phyloP scores from a whole-genome alignment of 1,140 invertebrate species.

The Macrosteles quadrilineatus region DNA sequence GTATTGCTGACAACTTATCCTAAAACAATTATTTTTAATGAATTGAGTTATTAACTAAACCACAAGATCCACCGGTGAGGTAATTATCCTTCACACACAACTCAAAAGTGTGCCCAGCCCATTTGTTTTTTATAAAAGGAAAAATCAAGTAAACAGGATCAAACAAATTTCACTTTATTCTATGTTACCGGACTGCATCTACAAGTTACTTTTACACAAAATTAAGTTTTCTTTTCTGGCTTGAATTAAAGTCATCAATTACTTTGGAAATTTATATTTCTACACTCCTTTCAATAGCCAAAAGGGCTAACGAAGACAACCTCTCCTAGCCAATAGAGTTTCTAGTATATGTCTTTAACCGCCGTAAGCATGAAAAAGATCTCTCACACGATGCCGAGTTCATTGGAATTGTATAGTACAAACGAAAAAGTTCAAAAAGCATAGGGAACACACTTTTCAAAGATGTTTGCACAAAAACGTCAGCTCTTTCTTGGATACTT shows the following conservation, averaged over 20 bases:
- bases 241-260: neutral
- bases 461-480: neutral
- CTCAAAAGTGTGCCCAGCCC: neutral
- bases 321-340: neutral
- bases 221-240: neutral
- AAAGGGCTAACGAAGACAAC: neutral
- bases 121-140: too few species aligned
- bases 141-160: too few species aligned
- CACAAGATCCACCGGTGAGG: neutral
- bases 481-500: neutral
- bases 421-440: neutral
- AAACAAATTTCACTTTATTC: too few species aligned
- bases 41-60: too few species aligned
- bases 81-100: neutral
- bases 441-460: conserved; percentile 12
- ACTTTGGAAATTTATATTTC: neutral
- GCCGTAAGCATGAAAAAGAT: too few species aligned
- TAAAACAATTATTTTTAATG: too few species aligned
- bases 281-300: neutral
- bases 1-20: neutral
- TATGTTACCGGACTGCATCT: neutral
- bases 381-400: too few species aligned
- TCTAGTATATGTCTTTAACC: neutral
- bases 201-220: too few species aligned
- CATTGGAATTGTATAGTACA: too few species aligned